Percentiles rank a stretch among this genome's conserved stretches.
phyloP scores from a whole-genome alignment of 1,140 invertebrate species.

The Megalopta genalis region DNA sequence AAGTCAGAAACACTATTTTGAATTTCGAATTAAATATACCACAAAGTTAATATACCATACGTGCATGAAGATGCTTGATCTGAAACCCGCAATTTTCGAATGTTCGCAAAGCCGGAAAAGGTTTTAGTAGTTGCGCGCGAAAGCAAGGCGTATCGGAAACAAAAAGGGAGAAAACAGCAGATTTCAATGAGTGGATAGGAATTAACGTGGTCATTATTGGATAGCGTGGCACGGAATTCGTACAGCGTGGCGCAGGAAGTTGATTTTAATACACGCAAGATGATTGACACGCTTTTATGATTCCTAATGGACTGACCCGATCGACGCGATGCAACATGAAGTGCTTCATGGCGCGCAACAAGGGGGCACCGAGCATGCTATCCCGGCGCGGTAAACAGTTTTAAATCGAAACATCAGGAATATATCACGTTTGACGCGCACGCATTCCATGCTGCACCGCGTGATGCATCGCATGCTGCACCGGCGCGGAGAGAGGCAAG shows the following conservation, averaged over 20 bases:
- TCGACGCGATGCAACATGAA: constrained; percentile 28
- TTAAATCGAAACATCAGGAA: constrained; percentile 62
- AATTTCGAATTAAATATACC: too few relatives aligned
- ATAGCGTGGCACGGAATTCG: background rate
- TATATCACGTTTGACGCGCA: constrained; percentile 69
- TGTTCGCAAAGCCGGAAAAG: too few relatives aligned
- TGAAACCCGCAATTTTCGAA: too few relatives aligned
- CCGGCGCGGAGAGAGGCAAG: background rate
- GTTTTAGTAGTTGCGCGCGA: too few relatives aligned
- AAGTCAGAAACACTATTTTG: too few relatives aligned
- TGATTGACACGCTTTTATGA: constrained; percentile 52
- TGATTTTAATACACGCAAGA: constrained; percentile 27
- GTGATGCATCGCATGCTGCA: constrained; percentile 60
- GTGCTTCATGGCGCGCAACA: constrained; percentile 31
- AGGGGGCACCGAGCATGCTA: constrained; percentile 26
- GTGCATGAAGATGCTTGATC: too few relatives aligned
- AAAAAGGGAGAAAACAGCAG: background rate
- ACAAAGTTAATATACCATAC: too few relatives aligned
- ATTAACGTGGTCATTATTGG: constrained; percentile 13
- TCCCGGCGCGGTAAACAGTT: constrained; percentile 54
- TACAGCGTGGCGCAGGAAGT: constrained; percentile 15
- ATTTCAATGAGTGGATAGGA: constrained; percentile 3
- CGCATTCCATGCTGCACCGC: constrained; percentile 58
- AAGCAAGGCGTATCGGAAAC: too few relatives aligned
- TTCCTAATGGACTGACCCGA: constrained; percentile 19